phyloP scores from a whole-genome alignment of 1,140 invertebrate species.

The Berghia stephanieae region DNA sequence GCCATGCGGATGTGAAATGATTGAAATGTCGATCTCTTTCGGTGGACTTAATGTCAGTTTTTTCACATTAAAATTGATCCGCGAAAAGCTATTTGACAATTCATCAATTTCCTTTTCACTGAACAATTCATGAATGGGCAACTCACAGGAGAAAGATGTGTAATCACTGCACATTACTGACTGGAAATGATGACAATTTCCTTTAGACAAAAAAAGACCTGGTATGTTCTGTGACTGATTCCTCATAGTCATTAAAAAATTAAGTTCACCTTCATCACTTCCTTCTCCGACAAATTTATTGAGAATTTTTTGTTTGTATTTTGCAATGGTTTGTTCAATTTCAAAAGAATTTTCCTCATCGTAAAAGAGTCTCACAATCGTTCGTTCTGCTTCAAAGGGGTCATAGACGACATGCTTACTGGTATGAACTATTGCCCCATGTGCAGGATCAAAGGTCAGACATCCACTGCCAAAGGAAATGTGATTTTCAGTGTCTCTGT shows the following conservation, averaged over 20 bases:
- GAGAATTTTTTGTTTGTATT: too few species aligned
- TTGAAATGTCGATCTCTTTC: not conserved
- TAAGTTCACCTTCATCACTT: too few species aligned
- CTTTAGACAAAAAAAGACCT: not conserved
- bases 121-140: not conserved
- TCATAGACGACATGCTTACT: conserved; percentile 34
- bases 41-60: not conserved
- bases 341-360: too few species aligned
- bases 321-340: too few species aligned
- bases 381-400: conserved; percentile 28
- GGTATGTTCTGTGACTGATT: too few species aligned
- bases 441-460: conserved; percentile 24
- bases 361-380: conserved; percentile 28
- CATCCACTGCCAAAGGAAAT: conserved; percentile 28
- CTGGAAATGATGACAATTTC: not conserved
- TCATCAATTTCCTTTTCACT: not conserved
- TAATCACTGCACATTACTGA: conserved; percentile 10
- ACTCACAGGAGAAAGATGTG: not conserved
- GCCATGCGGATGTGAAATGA: not conserved
- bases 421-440: conserved; percentile 22
- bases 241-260: too few species aligned
- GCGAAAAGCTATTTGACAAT: not conserved
- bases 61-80: not conserved
- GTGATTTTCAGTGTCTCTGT: not conserved
- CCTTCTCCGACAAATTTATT: too few species aligned